Evolutionary conservation across 2,797 vertebrate genomes (phyloP).

Genomic region (Esox masquinongy): DNA sequence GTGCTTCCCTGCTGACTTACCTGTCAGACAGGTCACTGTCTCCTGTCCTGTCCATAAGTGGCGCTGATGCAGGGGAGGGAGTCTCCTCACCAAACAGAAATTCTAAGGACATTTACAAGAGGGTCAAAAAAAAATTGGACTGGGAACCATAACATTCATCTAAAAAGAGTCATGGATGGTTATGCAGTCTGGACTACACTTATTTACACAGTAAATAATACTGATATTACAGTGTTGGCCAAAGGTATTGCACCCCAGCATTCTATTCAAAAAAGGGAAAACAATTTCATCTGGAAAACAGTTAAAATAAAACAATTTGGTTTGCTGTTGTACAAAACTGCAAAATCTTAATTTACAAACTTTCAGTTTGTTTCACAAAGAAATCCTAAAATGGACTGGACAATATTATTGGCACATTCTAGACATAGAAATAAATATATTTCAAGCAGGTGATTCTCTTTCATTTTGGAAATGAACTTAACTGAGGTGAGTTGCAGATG

Average conservation of each 20-base stretch:
- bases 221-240: not conserved
- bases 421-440: too few species aligned
- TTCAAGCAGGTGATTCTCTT: too few species aligned
- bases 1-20: conserved; percentile 57
- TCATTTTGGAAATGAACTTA: too few species aligned
- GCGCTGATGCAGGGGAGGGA: conserved; percentile 67
- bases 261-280: not conserved
- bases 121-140: conserved; percentile 38
- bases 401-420: too few species aligned
- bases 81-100: conserved; percentile 70
- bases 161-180: not conserved
- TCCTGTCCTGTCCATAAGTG: conserved; percentile 69
- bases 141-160: not conserved
- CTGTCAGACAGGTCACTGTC: conserved; percentile 90
- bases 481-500: too few species aligned
- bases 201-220: not conserved
- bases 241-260: not conserved
- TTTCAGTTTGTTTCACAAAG: too few species aligned
- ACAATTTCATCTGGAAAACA: too few species aligned
- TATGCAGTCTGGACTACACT: not conserved
- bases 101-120: conserved; percentile 61
- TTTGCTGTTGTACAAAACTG: too few species aligned
- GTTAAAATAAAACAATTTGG: not conserved
- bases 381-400: too few species aligned
- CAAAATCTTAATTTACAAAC: too few species aligned